Evolutionary conservation across 2,797 vertebrate genomes (phyloP).

Genomic region (Bryconaethiops microstoma): DNA sequence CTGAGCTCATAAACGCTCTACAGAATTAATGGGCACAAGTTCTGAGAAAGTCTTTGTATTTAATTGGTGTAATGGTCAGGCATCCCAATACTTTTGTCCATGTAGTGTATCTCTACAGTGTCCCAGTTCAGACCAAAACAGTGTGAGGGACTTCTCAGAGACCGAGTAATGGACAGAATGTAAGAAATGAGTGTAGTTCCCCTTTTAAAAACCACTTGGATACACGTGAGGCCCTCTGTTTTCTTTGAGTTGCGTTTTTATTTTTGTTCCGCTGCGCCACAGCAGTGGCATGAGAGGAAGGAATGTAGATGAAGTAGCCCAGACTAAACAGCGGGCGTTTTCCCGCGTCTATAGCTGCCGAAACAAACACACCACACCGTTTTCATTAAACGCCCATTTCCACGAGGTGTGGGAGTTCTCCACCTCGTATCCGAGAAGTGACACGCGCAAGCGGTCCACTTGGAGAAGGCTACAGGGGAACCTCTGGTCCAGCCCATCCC

Average conservation of each 20-base stretch:
- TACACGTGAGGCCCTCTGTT: too few species aligned
- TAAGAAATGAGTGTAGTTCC: neutral
- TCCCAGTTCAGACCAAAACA: too few species aligned
- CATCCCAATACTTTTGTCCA: too few species aligned
- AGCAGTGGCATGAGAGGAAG: neutral
- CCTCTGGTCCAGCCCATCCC: slow-evolving; percentile 1
- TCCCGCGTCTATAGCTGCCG: slow-evolving; percentile 2
- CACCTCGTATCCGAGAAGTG: slow-evolving; percentile 61
- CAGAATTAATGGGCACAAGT: too few species aligned
- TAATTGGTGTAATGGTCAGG: too few species aligned
- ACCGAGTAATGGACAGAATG: neutral
- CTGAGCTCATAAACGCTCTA: too few species aligned
- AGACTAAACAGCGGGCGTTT: slow-evolving; percentile 32
- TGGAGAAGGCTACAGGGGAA: neutral
- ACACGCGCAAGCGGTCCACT: slow-evolving; percentile 73
- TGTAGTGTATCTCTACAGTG: too few species aligned
- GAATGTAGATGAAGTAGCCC: slow-evolving; percentile 22
- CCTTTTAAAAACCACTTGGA: neutral
- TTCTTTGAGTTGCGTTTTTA: neutral
- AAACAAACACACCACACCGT: slow-evolving; percentile 13
- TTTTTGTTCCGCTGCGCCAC: neutral
- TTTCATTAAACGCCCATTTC: slow-evolving; percentile 32
- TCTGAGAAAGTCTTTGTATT: too few species aligned
- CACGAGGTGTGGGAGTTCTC: slow-evolving; percentile 56
- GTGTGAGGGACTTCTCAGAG: neutral